phyloP scores from a whole-genome alignment of 2,113 vertebrate species.

The Orycteropus afer region DNA sequence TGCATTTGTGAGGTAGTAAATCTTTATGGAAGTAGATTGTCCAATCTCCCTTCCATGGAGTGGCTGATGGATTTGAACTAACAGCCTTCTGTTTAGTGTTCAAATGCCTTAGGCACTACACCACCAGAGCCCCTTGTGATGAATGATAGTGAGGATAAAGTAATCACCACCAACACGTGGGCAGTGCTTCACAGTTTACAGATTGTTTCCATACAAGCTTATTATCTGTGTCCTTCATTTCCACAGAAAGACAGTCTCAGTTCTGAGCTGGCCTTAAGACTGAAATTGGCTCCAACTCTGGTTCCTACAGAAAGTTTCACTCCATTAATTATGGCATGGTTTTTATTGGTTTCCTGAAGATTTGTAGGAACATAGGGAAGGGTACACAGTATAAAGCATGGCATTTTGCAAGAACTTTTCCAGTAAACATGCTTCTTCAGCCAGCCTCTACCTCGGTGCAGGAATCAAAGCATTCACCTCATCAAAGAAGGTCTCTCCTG shows the following conservation, averaged over 20 bases:
- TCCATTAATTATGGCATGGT: not conserved
- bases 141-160: not conserved
- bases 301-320: not conserved
- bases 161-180: too few species aligned
- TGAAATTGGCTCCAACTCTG: not conserved
- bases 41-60: too few species aligned
- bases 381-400: rapidly evolving
- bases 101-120: too few species aligned
- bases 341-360: not conserved
- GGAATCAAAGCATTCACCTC: not conserved
- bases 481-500: not conserved
- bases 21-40: too few species aligned
- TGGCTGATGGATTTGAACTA: too few species aligned
- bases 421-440: not conserved
- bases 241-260: not conserved
- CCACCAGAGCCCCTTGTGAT: not conserved
- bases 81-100: too few species aligned
- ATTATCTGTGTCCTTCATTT: not conserved
- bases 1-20: too few species aligned
- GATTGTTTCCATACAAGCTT: not conserved
- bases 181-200: not conserved
- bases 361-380: not conserved
- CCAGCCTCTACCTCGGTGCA: not conserved
- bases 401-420: not conserved
- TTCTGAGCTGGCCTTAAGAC: not conserved